These are phyloP conservation scores for Leptodactylus fallax DNA, from an alignment of 2,797 vertebrate species.

Conservation along the genomic window DNA sequence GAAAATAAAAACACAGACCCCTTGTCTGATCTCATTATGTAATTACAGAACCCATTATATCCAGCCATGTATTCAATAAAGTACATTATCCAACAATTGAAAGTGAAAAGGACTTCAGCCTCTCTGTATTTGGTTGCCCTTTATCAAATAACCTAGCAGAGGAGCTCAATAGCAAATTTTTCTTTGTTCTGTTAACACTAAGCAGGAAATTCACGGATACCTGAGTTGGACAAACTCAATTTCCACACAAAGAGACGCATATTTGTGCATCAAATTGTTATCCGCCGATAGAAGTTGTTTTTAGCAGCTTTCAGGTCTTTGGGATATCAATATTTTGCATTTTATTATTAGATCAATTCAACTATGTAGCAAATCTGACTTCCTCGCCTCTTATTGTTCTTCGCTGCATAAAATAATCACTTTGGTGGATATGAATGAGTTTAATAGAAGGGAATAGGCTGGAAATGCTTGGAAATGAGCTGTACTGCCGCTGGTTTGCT, in stretches of 20 bases:
- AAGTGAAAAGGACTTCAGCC: background rate
- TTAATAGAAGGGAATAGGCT: conserved; percentile 48
- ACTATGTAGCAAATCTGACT: background rate
- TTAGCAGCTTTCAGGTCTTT: background rate
- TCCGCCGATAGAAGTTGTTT: background rate
- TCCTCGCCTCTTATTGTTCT: conserved; percentile 18
- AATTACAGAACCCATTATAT: background rate
- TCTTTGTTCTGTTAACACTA: background rate
- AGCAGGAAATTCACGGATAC: background rate
- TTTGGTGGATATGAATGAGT: conserved; percentile 42
- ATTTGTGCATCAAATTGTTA: conserved; percentile 12
- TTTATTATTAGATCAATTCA: conserved; percentile 33
- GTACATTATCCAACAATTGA: background rate
- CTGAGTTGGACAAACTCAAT: conserved; percentile 2
- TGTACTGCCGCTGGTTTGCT: conserved; percentile 18
- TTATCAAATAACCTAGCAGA: background rate
- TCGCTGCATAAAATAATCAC: conserved; percentile 22
- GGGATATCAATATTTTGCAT: conserved; percentile 31
- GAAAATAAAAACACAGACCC: too few relatives aligned
- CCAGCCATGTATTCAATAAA: too few relatives aligned
- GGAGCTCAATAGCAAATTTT: background rate
- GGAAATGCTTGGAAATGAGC: conserved; percentile 39
- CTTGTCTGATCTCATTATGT: background rate
- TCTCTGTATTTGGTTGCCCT: background rate
- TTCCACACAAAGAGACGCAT: background rate